A percentile compares a stretch with the other conserved stretches of the same genome.
Evolutionary conservation across 92 coral and sea anemone species (phyloP).

Genomic region (Scolanthus callimorphus): DNA sequence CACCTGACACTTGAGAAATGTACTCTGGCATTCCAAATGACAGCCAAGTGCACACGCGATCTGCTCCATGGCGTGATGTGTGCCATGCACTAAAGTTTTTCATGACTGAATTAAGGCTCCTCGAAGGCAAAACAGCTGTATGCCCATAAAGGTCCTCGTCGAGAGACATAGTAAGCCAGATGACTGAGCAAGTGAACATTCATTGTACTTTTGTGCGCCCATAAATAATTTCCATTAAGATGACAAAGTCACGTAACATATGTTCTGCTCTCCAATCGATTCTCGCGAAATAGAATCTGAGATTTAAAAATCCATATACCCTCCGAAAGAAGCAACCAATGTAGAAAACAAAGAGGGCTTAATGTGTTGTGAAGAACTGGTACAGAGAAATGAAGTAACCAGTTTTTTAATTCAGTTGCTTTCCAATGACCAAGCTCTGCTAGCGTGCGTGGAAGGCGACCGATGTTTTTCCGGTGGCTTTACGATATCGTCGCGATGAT

Average conservation of each 20-base stretch:
- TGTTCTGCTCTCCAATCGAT: constrained; percentile 7
- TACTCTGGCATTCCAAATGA: constrained; percentile 29
- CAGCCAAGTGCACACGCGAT: constrained; percentile 48
- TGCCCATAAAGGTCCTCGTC: constrained; percentile 45
- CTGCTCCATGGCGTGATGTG: constrained; percentile 47
- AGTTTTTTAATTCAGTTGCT: constrained; percentile 44
- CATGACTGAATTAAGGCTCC: constrained; percentile 43
- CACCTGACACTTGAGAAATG: constrained; percentile 5
- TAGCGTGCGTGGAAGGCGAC: constrained; percentile 16
- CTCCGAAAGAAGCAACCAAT: constrained; percentile 33
- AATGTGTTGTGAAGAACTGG: constrained; percentile 9
- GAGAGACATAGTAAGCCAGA: constrained; percentile 15
- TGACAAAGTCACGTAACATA: constrained; percentile 41
- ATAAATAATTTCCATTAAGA: constrained; percentile 35
- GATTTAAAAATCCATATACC: constrained; percentile 26
- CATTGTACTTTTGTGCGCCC: constrained; percentile 34
- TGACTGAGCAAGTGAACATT: constrained; percentile 32
- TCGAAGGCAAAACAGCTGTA: constrained; percentile 50
- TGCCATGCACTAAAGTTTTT: constrained; percentile 43
- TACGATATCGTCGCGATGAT: constrained; percentile 1
- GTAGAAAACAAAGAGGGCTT: constrained; percentile 16
- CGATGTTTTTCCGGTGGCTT: too few relatives aligned
- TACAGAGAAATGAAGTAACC: constrained; percentile 34
- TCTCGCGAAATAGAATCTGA: too few relatives aligned
- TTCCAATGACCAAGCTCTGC: constrained; percentile 36